A percentile compares a stretch with the other conserved stretches of the same genome.
phyloP scores from a whole-genome alignment of 2,888 invertebrate species.

The Caenorhabditis plicata region DNA sequence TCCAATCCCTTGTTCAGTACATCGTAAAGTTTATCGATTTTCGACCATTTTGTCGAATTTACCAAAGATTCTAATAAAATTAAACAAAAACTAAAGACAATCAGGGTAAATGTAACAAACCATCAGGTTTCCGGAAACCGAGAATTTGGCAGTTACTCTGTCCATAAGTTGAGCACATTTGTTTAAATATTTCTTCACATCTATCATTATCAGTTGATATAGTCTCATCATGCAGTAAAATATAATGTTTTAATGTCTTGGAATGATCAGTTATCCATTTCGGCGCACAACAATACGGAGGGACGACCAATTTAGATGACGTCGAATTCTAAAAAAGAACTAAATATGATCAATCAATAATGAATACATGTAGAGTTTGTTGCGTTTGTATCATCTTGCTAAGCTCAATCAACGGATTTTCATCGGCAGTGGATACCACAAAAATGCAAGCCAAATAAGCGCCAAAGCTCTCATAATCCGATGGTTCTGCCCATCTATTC shows the following conservation, averaged over 20 bases:
- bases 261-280: conserved; percentile 69
- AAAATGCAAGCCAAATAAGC: conserved; percentile 70
- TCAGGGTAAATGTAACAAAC: too few relatives aligned
- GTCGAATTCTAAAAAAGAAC: conserved; percentile 47
- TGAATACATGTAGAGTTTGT: conserved; percentile 74
- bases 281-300: conserved; percentile 55
- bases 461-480: conserved; percentile 89
- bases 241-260: conserved; percentile 83
- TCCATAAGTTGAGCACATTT: conserved; percentile 84
- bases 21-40: conserved; percentile 24
- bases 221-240: conserved; percentile 80
- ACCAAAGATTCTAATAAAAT: not conserved
- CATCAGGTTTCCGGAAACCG: conserved; percentile 10
- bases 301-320: conserved; percentile 36
- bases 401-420: conserved; percentile 79
- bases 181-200: conserved; percentile 75
- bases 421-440: conserved; percentile 71
- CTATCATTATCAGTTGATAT: not conserved
- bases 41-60: conserved; percentile 6
- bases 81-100: too few relatives aligned
- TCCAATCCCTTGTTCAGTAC: conserved; percentile 21
- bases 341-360: not conserved
- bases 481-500: conserved; percentile 64
- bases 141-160: conserved; percentile 78
- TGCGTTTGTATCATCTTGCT: conserved; percentile 78